These are phyloP conservation scores for Misgurnus mizolepis DNA, from an alignment of 2,113 vertebrate species.

Conservation along the genomic window DNA sequence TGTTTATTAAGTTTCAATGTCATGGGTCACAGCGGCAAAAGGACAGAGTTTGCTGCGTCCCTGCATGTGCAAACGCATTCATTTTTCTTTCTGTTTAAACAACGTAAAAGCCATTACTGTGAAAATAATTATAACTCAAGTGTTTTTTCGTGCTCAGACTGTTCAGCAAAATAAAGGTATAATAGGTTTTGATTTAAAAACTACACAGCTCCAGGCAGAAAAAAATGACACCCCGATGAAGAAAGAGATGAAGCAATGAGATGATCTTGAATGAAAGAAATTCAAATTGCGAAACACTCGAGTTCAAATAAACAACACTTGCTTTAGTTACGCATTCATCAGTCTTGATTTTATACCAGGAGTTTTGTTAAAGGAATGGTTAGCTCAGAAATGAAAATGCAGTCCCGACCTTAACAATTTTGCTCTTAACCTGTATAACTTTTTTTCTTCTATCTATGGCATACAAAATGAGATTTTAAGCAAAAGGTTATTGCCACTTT, in stretches of 20 bases:
- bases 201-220: background rate
- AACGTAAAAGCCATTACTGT: background rate
- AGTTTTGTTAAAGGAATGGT: background rate
- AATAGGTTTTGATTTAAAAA: constrained; percentile 10
- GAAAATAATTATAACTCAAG: constrained; percentile 10
- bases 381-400: too few relatives aligned
- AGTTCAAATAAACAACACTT: background rate
- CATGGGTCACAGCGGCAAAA: constrained; percentile 40
- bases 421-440: too few relatives aligned
- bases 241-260: background rate
- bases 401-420: too few relatives aligned
- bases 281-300: too few relatives aligned
- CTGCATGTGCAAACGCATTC: background rate
- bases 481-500: too few relatives aligned
- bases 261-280: background rate
- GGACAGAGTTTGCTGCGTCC: constrained; percentile 17
- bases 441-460: too few relatives aligned
- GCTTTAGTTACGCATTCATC: constrained; percentile 5
- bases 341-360: background rate
- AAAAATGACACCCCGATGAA: background rate
- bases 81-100: constrained; percentile 18
- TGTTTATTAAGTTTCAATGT: constrained; percentile 52
- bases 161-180: constrained; percentile 4
- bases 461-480: too few relatives aligned
- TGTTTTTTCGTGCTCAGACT: background rate